Base-by-base conservation (phyloP, 1,140 invertebrate genomes). In the Drosophila sechellia region DNA sequence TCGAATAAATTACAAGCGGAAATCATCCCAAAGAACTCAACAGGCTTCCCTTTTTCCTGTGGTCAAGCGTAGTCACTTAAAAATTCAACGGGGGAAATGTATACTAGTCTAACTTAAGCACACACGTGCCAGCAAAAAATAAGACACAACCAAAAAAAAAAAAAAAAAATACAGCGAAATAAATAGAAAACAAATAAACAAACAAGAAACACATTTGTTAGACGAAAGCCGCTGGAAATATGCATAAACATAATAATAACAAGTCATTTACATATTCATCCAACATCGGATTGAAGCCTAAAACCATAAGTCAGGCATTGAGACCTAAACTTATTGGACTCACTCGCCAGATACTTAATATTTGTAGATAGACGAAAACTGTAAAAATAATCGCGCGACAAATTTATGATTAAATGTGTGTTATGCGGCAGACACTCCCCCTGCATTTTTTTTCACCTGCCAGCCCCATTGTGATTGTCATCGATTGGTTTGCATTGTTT, bases 11-110 rank as follows among this genome's bases (percentile, higher is more conserved):
- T 87, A 84, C 79, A 83, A 85, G 77, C 85, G 84, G 85, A 89
- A 89, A 90, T 90, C 87, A 75, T 73, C 84, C 11, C 48, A 50
- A 6, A 50, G 48, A 65, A 89, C 84, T 90, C 85, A 84, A 89
- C 80, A 90, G 84, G 84, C 85, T 89, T 89, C 85, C 85, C 84
- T 90, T 89, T 89, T 89, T 89, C 81, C 85, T 90, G 85, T 83
- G 71, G 59, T 43, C 56, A 56, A 37, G 20, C n/a, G 5, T 8
- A 48, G 31, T 61, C 75, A 71, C 79, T 76, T 63, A 65, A 75
- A 34, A 60, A 57, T 45, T 43, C 54, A 34, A 3, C 4, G 2
- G 39, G 48, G 46, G 35, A 17, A 15, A 27, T 45, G 10, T 39
- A 48, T 34, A 57, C 34, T 48, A 64, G 65, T 37, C 54, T 58